A percentile compares a stretch with the other conserved stretches of the same genome.
These are phyloP conservation scores for Hapalemur alaotrensis DNA, from an alignment of 2,797 vertebrate species.

Conservation along the genomic window DNA sequence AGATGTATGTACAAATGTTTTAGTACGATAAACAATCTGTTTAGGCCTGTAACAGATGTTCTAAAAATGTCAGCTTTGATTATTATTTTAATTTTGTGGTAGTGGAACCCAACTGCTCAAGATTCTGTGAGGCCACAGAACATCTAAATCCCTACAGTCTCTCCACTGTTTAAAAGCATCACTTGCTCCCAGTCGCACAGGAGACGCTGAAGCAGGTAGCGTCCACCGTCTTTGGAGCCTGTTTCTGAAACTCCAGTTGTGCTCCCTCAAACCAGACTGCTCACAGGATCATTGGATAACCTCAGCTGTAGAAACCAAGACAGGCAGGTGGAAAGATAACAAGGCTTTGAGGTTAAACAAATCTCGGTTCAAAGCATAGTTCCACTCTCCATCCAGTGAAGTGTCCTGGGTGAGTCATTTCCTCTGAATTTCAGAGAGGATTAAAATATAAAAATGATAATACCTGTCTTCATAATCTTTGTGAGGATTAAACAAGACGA, in stretches of 20 bases:
- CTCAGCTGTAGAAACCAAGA: background rate
- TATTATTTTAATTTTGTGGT: background rate
- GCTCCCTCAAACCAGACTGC: background rate
- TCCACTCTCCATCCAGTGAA: background rate
- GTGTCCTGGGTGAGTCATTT: background rate
- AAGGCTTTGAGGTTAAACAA: background rate
- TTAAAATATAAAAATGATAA: background rate
- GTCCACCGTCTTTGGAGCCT: background rate
- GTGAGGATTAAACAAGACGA: background rate
- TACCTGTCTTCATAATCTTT: background rate
- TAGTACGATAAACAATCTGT: background rate
- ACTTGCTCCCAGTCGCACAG: background rate
- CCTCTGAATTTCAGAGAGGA: background rate
- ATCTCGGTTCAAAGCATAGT: background rate
- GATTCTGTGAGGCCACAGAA: background rate
- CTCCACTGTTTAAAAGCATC: background rate
- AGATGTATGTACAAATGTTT: background rate
- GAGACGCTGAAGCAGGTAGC: background rate
- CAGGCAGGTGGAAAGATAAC: background rate
- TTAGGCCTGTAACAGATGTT: background rate
- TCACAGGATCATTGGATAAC: background rate
- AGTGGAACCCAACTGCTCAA: background rate
- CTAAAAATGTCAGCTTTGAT: background rate
- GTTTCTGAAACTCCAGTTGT: background rate
- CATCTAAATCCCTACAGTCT: background rate